Evolutionary conservation across 2,113 vertebrate genomes (phyloP), one percentile per base, ranked within the genome.

Genomic region (Steatornis caripensis): DNA sequence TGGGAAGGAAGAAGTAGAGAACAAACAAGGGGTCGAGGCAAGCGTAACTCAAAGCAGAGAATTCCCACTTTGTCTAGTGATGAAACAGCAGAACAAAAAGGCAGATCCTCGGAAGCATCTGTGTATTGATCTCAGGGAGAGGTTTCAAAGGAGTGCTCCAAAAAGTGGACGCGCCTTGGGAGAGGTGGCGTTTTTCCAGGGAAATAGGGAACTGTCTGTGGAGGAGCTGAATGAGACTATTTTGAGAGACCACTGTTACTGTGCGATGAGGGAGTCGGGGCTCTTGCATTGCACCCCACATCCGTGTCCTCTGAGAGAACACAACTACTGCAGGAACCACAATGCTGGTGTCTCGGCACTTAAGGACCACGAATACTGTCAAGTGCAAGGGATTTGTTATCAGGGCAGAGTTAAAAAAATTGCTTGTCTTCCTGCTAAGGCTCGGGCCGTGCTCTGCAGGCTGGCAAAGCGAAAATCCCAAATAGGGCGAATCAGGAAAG

Each of bases 101-200:
- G 22, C 53, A 9, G 3, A 23, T 22, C 29, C 19, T 65, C 1
- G 2, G 57, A 61, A 53, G 14, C 11, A 3, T 11, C 71, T 3
- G 3, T 1, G 1, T 2, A 11, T 5, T 4, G 12, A 20, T 6
- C 5, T 1, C 0, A 0, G 2, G 12, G 18, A 41, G 53, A 3
- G 8, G 2, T 20, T 15, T 8, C 41, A 3, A 0, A 1, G 15
- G 18, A n/a, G 16, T 0, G 0, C 22, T 43, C 77, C 4, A 1
- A 5, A 23, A 8, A 12, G 24, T 0, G 15, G 0, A 1, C 0
- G 2, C 5, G 0, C 2, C 7, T 1, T 0, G 1, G 53, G 15
- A 36, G 32, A 62, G 9, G 10, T 1, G 1, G 2, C 4, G 0
- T 16, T 16, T 10, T 6, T 15, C 10, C 30, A 0, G 3, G 15